Evolutionary conservation across 2,797 vertebrate species (phyloP).

Genomic region (Diplodus sargus): DNA sequence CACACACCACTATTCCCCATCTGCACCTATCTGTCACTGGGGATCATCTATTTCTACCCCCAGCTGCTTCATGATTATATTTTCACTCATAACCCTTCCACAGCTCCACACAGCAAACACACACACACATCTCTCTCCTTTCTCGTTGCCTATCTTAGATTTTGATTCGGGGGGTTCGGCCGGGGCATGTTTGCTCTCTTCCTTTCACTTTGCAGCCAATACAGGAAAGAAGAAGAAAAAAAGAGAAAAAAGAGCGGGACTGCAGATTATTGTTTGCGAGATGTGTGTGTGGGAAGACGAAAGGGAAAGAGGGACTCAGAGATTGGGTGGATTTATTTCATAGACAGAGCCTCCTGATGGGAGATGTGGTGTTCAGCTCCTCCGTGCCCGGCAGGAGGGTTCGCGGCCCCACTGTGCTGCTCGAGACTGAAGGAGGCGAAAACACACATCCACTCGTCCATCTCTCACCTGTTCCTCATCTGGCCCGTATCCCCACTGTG

Average conservation of each 20-base stretch:
- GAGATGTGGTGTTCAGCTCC: conserved; percentile 45
- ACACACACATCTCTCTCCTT: conserved; percentile 23
- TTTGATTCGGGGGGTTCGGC: conserved; percentile 69
- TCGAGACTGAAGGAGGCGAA: conserved; percentile 28
- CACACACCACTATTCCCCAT: conserved; percentile 31
- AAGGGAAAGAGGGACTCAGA: conserved; percentile 17
- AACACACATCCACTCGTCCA: conserved; percentile 40
- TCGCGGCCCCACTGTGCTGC: conserved; percentile 47
- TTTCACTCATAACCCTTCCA: conserved; percentile 50
- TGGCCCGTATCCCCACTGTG: not conserved
- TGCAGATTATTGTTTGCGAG: conserved; percentile 73
- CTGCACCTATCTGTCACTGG: conserved; percentile 49
- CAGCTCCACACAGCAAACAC: conserved; percentile 16
- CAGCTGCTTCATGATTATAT: conserved; percentile 69
- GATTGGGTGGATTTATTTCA: conserved; percentile 65
- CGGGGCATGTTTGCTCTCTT: conserved; percentile 71
- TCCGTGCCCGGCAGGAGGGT: conserved; percentile 45
- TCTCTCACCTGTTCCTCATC: conserved; percentile 23
- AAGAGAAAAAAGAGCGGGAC: conserved; percentile 17
- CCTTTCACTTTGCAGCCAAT: conserved; percentile 47
- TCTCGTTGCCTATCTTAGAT: conserved; percentile 51
- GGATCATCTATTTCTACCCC: conserved; percentile 60
- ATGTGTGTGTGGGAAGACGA: conserved; percentile 35
- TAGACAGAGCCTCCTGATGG: conserved; percentile 55
- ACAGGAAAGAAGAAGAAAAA: conserved; percentile 13